Evolutionary conservation across 2,888 invertebrate genomes (phyloP), one percentile per base, ranked within the genome.

Genomic region (Drosophila niveifrons): DNA sequence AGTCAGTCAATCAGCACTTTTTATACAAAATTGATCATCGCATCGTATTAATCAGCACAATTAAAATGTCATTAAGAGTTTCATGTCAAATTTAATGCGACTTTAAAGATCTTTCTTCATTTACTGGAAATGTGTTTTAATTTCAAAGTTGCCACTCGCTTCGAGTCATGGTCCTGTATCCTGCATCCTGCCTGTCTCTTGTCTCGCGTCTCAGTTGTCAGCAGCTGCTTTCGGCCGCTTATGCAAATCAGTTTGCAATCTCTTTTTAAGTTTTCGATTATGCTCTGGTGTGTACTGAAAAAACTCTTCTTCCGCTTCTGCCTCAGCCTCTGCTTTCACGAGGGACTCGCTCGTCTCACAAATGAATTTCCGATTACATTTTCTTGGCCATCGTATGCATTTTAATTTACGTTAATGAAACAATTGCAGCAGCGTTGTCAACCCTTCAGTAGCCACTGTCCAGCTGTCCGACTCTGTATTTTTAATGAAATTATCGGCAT

Each of bases 341-440:
- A 23, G 23, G 29, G 17, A 29, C 50, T 64, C 57, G 28, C 53
- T 50, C 67, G 51, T 52, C 51, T 55, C 68, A 59, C 74, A 88
- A 82, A 85, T 80, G 86, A 70, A 85, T 88, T 82, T 88, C 70
- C 82, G 86, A 80, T 80, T 85, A 68, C 86, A 73, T 67, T 86
- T 76, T 82, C 80, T 64, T 62, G 28, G 67, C 80, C 83, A 61
- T 50, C 72, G 71, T 61, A 68, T 76, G 83, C 74, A 80, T 86
- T 80, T 84, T 80, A 88, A 84, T 88, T 82, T 67, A 74, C 83
- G 76, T 86, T 88, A 88, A 84, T 86, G 83, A 86, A 88, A 83
- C 80, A 86, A 80, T 82, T 78, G 71, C 66, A 46, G 34, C 44
- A 58, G 31, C 51, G 56, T 43, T 41, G 48, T 58, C 41, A 52